Evolutionary conservation across 2,797 vertebrate genomes (phyloP).

Genomic region (Carcharodon carcharias): DNA sequence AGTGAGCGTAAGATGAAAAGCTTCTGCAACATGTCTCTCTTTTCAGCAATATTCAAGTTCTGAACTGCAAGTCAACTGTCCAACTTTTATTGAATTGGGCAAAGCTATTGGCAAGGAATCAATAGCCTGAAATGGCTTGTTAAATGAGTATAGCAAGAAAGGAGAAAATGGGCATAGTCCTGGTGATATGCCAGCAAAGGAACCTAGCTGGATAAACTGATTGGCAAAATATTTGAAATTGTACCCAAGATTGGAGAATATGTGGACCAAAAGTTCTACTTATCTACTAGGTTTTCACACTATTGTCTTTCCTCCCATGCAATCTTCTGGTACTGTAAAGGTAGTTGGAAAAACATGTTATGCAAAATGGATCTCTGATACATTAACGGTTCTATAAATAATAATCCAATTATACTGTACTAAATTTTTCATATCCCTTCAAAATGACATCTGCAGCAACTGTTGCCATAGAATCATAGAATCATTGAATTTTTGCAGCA

Average conservation of each 20-base stretch:
- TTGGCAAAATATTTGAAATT: neutral
- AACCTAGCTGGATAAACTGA: neutral
- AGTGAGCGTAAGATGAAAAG: no score
- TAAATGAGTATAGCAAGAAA: neutral
- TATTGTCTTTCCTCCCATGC: neutral
- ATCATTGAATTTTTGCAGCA: neutral
- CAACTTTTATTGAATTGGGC: neutral
- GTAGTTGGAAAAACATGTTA: neutral
- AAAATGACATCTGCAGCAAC: neutral
- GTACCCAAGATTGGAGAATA: neutral
- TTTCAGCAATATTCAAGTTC: no score
- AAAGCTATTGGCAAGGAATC: neutral
- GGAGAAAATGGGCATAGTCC: neutral
- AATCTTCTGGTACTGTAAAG: neutral
- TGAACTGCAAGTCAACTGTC: neutral
- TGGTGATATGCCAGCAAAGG: neutral
- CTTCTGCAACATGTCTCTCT: no score
- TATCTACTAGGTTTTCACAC: neutral
- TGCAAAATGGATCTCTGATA: neutral
- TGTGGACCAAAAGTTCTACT: neutral
- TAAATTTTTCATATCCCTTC: neutral
- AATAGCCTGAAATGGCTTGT: neutral
- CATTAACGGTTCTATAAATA: neutral
- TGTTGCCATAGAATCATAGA: neutral
- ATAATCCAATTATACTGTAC: neutral